A percentile compares a stretch with the other conserved stretches of the same genome.
These are phyloP conservation scores for Myotis yumanensis DNA, from an alignment of 2,113 vertebrate genomes.

Conservation along the genomic window DNA sequence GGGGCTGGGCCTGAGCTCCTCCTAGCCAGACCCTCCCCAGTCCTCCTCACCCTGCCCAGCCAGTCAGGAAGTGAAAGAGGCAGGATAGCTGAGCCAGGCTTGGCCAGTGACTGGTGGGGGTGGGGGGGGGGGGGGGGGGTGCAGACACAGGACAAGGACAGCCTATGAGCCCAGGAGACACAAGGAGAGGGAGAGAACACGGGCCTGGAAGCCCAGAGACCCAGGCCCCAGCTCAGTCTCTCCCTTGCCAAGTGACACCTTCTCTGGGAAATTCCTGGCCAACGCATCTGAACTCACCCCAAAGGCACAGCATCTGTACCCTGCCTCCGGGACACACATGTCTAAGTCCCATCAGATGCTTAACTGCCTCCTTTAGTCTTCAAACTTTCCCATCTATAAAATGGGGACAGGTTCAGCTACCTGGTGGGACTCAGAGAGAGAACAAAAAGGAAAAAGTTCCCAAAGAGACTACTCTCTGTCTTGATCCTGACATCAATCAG, in stretches of 20 bases:
- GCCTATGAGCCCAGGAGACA: neutral
- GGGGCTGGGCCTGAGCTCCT: constrained; percentile 42
- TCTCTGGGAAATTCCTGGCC: neutral
- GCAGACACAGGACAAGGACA: neutral
- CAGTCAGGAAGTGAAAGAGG: constrained; percentile 26
- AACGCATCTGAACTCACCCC: neutral
- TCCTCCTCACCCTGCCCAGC: neutral
- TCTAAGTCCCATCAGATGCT: neutral
- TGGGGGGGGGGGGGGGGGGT: neutral
- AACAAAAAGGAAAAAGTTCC: neutral
- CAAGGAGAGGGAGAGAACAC: neutral
- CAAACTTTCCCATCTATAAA: neutral
- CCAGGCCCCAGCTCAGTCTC: neutral
- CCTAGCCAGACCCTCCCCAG: constrained; percentile 60
- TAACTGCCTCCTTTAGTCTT: neutral
- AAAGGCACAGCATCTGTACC: neutral
- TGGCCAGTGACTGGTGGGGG: neutral
- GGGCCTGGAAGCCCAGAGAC: neutral
- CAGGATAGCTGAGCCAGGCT: neutral
- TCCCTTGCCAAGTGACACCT: neutral
- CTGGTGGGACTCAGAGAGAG: neutral
- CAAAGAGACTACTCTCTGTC: neutral
- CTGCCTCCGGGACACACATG: neutral
- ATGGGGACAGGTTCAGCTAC: neutral
- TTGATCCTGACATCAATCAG: neutral